These are phyloP conservation scores for Pelecanus crispus DNA, from an alignment of 2,113 vertebrate genomes.

Conservation along the genomic window DNA sequence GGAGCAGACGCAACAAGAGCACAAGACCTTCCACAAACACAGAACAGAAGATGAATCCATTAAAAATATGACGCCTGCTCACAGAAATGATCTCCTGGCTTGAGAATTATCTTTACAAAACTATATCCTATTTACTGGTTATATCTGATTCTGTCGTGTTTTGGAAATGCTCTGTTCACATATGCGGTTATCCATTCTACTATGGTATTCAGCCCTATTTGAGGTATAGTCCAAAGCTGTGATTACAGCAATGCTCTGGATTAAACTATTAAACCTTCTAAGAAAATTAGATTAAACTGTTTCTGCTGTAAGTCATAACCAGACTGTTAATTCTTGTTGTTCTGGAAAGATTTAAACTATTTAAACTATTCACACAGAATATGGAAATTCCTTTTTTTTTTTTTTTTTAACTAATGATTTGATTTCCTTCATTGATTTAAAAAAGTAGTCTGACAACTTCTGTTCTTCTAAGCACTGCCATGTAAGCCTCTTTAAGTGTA, in stretches of 20 bases:
- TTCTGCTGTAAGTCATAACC: background rate
- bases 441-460: background rate
- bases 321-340: background rate
- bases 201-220: background rate
- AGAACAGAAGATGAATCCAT: background rate
- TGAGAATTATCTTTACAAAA: background rate
- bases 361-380: background rate
- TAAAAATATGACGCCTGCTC: background rate
- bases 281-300: background rate
- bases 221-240: background rate
- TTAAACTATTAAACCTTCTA: background rate
- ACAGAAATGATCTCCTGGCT: background rate
- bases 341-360: background rate
- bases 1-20: background rate
- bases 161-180: background rate
- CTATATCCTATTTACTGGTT: background rate
- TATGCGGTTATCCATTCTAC: background rate
- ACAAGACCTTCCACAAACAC: background rate
- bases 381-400: background rate
- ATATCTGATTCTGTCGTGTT: background rate
- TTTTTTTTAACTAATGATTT: background rate
- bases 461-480: background rate
- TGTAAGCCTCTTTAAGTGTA: background rate
- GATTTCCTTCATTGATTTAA: background rate
- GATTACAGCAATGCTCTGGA: background rate